Base-by-base conservation (phyloP, 2,113 vertebrate species). In the Callithrix jacchus region DNA sequence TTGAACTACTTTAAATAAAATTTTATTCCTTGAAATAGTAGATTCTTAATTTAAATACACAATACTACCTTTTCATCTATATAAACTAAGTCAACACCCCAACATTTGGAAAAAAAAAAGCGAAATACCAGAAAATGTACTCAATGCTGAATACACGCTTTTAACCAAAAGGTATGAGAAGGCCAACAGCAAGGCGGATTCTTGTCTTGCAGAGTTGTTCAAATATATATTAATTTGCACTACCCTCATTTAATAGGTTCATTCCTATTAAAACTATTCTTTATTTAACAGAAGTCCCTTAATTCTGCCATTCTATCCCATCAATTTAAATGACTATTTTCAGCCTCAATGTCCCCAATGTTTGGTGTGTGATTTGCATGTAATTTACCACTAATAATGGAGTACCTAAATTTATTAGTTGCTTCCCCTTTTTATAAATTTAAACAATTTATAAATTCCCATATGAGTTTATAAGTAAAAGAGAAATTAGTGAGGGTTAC, bases 311-410 rank as follows among this genome's bases (percentile, higher is more conserved):
- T 54, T 71, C 7, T 35, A 17, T 61, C 47, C 12, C 13, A 70
- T 32, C 64, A 84, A 82, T 40, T 93, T 73, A 86, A 83, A 87
- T 16, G 80, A 64, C 32, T 95, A 23, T 54, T 93, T 95, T 94
- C 32, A 80, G 52, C 11, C 27, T 95, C 42, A 84, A n/a, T 80
- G 87, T 54, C 21, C 11, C 52, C 90, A 89, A 87, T 1, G 14
- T 35, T 73, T n/a, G 49, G 40, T 90, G 17, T 42, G 45, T 8
- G 47, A 94, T 35, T 66, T 81, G 35, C 18, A 42, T 61, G 27
- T 54, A 74, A 94, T 80, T 83, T 83, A n/a, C 80, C 89, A 52
- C 5, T 45, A 64, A 11, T 56, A 76, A 91, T 73, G 32, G 91
- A 87, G 47, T 64, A 52, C 5, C 47, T 42, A 64, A 83, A 47